Evolutionary conservation across 2,113 vertebrate species (phyloP).

Genomic region (Chionis minor): DNA sequence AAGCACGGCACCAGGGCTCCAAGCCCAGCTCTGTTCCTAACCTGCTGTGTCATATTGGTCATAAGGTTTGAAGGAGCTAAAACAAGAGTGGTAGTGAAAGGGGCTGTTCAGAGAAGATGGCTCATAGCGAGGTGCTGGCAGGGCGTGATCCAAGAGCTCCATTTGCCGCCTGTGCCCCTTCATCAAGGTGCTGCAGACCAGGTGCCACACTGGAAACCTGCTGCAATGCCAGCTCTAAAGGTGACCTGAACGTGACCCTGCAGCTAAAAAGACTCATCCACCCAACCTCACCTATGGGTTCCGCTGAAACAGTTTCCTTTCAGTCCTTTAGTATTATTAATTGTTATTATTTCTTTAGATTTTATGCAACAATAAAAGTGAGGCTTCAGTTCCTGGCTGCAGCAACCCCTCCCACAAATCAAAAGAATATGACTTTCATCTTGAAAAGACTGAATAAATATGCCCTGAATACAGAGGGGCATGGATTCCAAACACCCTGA

Average conservation of each 20-base stretch:
- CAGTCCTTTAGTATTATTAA: neutral
- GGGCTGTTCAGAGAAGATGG: neutral
- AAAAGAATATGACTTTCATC: constrained; percentile 26
- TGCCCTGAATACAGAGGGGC: neutral
- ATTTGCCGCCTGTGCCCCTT: neutral
- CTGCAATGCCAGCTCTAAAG: neutral
- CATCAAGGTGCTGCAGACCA: neutral
- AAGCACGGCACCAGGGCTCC: neutral
- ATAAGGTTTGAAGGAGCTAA: neutral
- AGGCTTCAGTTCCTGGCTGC: neutral
- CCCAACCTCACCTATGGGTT: neutral
- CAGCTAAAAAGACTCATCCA: neutral
- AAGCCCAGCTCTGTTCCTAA: neutral
- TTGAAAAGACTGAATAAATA: constrained; percentile 48
- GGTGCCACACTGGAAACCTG: neutral
- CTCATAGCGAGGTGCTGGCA: neutral
- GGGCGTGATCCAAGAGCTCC: neutral
- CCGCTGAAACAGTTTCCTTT: constrained; percentile 23
- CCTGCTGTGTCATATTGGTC: neutral
- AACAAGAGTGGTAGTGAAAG: neutral
- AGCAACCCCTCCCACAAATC: constrained; percentile 39
- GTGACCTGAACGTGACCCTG: neutral
- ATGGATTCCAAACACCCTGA: neutral
- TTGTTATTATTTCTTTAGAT: constrained; percentile 49
- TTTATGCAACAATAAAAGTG: constrained; percentile 35